Evolutionary conservation across 1,140 invertebrate species (phyloP), one percentile per base, ranked within the genome.

Genomic region (Leptonema lineaticorne): DNA sequence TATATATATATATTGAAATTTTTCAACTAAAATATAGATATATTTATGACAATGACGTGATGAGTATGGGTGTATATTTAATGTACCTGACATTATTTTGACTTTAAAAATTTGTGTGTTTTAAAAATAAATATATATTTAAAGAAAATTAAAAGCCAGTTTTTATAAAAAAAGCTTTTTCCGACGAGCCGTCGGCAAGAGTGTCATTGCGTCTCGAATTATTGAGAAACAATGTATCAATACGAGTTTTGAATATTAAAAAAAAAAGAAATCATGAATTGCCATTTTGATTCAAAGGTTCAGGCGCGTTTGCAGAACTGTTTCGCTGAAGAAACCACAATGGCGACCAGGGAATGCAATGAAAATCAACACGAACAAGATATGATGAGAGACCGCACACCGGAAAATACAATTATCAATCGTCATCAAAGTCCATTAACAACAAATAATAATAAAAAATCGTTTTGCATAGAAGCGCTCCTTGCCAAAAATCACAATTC

Each of bases 401-500:
- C 28, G 9, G 71, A 73, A 46, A 68, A 62, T 28, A 68, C 68
- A 3, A 24, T 70, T 1, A 48, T 72, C n/a, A 63, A 46, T 20
- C 64, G 59, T 20, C 65, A 68, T 30, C 71, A 70, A 48, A 64
- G 57, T 33, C 9, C 60, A 14, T 48, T 70, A 3, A 60, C 45
- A 5, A 58, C 33, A n/a, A 69, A 63, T 33, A 57, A 59, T 11
- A 58, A 67, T 18, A 83, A 82, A 67, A 83, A 83, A 67, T 82
- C 80, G 0, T 83, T 83, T 57, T 82, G 81, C 65, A 83, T 82
- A 3, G 81, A 83, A 64, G 81, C 81, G 0, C 63, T 83, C 4
- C 70, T 83, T 0, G 81, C 81, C 0, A 76, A 77, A 7, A 78
- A 80, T 16, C 75, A 77, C 6, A 76, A 77, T 14, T 16, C 59